Evolutionary conservation across 2,888 invertebrate species (phyloP).

Genomic region (Dasysyrphus albostriatus): DNA sequence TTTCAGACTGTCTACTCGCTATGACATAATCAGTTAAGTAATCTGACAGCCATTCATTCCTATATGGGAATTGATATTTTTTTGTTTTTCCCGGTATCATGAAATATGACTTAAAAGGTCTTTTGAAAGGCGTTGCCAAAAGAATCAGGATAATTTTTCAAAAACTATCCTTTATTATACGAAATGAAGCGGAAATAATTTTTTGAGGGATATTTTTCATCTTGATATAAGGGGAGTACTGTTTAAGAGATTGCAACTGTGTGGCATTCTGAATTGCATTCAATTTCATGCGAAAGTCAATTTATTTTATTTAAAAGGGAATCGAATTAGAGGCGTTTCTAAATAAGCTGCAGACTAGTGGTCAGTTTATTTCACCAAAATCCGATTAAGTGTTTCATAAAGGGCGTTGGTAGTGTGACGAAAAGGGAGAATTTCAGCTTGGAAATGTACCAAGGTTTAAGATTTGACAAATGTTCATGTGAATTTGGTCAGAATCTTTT

Average conservation of each 20-base stretch:
- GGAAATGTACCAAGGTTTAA: background rate
- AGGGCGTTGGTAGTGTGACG: slow-evolving; percentile 46
- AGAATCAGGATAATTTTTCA: slow-evolving; percentile 64
- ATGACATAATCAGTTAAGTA: slow-evolving; percentile 43
- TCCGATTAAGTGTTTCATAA: slow-evolving; percentile 50
- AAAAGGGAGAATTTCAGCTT: background rate
- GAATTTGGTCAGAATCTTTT: background rate
- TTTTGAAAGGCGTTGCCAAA: slow-evolving; percentile 47
- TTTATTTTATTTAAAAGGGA: background rate
- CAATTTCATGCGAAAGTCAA: slow-evolving; percentile 19
- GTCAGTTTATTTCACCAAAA: slow-evolving; percentile 47
- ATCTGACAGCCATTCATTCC: slow-evolving; percentile 9
- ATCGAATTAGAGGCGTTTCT: slow-evolving; percentile 39
- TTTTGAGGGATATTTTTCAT: background rate
- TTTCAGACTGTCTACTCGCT: slow-evolving; percentile 22
- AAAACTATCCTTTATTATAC: slow-evolving; percentile 22
- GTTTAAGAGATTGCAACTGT: slow-evolving; percentile 24
- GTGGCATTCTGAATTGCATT: slow-evolving; percentile 1
- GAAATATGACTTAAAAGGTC: slow-evolving; percentile 8
- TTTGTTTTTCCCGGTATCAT: background rate
- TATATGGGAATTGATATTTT: slow-evolving; percentile 30
- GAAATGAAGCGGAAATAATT: slow-evolving; percentile 37
- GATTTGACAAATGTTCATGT: background rate
- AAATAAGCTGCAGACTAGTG: slow-evolving; percentile 54
- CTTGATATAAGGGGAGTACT: background rate